Percentiles rank a stretch among this genome's conserved stretches.
These are phyloP conservation scores for Cinclus cinclus DNA, from an alignment of 2,113 vertebrate species.

Conservation along the genomic window DNA sequence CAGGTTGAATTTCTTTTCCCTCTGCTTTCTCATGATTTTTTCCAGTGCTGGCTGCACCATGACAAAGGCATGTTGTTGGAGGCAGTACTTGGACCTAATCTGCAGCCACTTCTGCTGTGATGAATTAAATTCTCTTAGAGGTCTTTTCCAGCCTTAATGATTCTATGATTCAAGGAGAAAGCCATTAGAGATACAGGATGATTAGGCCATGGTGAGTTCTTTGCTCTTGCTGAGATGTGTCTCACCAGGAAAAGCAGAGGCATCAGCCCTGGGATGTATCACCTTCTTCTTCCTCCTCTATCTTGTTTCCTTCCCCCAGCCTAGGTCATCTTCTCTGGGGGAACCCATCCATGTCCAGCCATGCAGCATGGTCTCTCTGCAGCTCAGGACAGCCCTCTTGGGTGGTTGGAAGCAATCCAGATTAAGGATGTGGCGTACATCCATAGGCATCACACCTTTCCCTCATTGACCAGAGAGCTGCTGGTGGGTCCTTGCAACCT, in stretches of 20 bases:
- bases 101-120: neutral
- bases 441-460: neutral
- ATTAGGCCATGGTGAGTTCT: neutral
- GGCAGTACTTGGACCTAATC: neutral
- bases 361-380: neutral
- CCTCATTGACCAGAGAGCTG: neutral
- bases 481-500: neutral
- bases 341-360: neutral
- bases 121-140: neutral
- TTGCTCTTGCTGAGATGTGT: neutral
- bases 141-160: neutral
- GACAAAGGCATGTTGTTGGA: fast-evolving
- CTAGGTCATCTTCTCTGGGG: neutral
- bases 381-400: neutral
- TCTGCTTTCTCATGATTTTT: neutral
- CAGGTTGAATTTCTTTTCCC: neutral
- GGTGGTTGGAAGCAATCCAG: neutral
- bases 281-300: neutral
- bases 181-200: neutral
- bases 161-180: neutral
- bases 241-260: neutral
- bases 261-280: neutral
- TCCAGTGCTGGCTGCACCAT: neutral
- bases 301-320: neutral
- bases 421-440: neutral